Conservation (phyloP, 1,140 invertebrate genomes). For the Philotrypesis tridentata region DNA sequence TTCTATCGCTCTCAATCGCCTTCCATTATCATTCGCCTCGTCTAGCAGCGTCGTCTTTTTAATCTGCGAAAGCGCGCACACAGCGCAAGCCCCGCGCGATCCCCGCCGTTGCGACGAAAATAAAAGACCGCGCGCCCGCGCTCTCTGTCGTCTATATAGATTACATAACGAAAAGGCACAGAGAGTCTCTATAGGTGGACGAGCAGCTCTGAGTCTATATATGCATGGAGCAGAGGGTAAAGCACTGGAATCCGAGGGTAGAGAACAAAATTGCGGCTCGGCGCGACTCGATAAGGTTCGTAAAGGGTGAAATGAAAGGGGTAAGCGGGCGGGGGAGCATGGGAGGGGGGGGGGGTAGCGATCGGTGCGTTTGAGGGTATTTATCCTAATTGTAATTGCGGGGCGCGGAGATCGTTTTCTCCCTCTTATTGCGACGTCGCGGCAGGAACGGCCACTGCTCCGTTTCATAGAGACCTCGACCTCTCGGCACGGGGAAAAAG, state of each 20-base stretch:
- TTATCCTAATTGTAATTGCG: slow-evolving; percentile 58
- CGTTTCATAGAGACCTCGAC: not conserved
- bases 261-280: slow-evolving; percentile 32
- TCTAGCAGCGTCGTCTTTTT: slow-evolving; percentile 1
- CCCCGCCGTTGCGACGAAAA: not conserved
- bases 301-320: slow-evolving; percentile 42
- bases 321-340: too few relatives aligned
- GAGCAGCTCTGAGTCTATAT: not conserved
- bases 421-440: not conserved
- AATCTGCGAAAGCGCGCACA: not conserved
- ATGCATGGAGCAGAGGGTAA: not conserved
- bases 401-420: slow-evolving; percentile 18
- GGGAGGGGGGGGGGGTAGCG: slow-evolving; percentile 16
- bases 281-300: slow-evolving; percentile 29
- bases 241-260: not conserved
- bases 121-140: not conserved
- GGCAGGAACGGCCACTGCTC: not conserved
- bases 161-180: not conserved
- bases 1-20: not conserved
- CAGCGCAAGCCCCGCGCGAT: not conserved
- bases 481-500: not conserved
- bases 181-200: too few relatives aligned
- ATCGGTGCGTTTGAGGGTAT: slow-evolving; percentile 54
- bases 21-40: not conserved
- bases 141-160: too few relatives aligned